phyloP scores from a whole-genome alignment of 1,140 invertebrate genomes.

The Chymomyza costata region DNA sequence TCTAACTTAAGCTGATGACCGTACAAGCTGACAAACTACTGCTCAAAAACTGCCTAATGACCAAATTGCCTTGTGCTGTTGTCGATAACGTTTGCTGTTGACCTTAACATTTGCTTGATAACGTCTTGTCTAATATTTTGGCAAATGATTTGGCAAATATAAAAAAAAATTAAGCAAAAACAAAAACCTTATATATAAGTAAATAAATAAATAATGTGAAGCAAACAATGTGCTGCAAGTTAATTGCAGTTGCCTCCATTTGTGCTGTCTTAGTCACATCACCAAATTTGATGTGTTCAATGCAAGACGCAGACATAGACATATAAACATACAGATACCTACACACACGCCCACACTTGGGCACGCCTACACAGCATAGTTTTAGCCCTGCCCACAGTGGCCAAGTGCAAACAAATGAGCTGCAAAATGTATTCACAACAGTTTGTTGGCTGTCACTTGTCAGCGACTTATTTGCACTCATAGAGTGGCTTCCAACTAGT shows the following conservation, averaged over 20 bases:
- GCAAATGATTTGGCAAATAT: conserved; percentile 49
- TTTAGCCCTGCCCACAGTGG: conserved; percentile 26
- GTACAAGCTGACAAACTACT: conserved; percentile 1
- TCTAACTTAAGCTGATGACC: conserved; percentile 28
- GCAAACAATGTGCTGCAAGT: too few relatives aligned
- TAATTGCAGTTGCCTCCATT: too few relatives aligned
- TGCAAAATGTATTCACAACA: conserved; percentile 20
- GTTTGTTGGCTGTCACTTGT: background rate
- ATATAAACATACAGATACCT: conserved; percentile 1
- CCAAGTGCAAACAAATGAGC: conserved; percentile 37
- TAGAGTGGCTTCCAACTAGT: conserved; percentile 10
- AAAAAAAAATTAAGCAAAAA: background rate
- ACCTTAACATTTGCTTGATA: conserved; percentile 35
- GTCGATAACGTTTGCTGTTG: conserved; percentile 4
- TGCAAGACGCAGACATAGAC: conserved; percentile 5
- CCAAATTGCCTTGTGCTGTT: background rate
- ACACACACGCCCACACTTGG: conserved; percentile 13
- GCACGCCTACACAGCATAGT: too few relatives aligned
- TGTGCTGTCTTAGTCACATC: background rate
- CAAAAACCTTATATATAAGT: too few relatives aligned
- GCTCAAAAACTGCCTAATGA: background rate
- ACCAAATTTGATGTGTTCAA: conserved; percentile 23
- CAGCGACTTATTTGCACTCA: conserved; percentile 3
- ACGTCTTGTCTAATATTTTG: conserved; percentile 18
- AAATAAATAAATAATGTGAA: too few relatives aligned